Evolutionary conservation across 1,140 invertebrate genomes (phyloP).

Genomic region (Dreissena polymorpha): DNA sequence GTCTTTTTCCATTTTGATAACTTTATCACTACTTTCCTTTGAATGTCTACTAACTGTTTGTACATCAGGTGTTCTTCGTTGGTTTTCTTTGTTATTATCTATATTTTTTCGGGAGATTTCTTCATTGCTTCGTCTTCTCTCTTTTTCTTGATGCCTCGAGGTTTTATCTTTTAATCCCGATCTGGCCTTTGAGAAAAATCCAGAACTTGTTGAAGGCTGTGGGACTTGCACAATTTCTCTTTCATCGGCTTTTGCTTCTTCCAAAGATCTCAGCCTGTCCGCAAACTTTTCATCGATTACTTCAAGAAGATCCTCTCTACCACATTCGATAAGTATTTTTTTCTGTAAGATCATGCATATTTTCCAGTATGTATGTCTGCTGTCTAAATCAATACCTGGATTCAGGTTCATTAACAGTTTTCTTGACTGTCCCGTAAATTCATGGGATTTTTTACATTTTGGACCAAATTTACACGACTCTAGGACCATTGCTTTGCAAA

Average conservation of each 20-base stretch:
- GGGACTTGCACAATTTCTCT: not conserved
- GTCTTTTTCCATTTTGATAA: not conserved
- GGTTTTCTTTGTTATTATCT: not conserved
- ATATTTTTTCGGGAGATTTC: not conserved
- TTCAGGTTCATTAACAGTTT: slow-evolving; percentile 6
- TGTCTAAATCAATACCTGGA: not conserved
- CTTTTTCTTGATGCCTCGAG: too few species aligned
- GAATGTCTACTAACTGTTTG: not conserved
- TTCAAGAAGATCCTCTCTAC: not conserved
- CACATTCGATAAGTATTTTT: not conserved
- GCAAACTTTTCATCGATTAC: not conserved
- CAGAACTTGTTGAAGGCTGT: not conserved
- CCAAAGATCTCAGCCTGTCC: not conserved
- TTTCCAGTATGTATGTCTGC: not conserved
- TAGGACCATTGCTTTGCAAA: slow-evolving; percentile 27
- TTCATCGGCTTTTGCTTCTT: not conserved
- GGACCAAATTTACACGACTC: slow-evolving; percentile 32
- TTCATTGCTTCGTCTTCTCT: not conserved
- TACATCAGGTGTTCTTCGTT: not conserved
- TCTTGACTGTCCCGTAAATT: slow-evolving; percentile 18
- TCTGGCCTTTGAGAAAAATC: not conserved
- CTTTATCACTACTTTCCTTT: slow-evolving; percentile 1
- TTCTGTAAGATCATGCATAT: not conserved
- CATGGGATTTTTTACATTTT: slow-evolving; percentile 28
- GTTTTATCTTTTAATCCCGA: not conserved